Conservation (phyloP, 1,140 invertebrate species). For the Meloidogyne floridensis region DNA sequence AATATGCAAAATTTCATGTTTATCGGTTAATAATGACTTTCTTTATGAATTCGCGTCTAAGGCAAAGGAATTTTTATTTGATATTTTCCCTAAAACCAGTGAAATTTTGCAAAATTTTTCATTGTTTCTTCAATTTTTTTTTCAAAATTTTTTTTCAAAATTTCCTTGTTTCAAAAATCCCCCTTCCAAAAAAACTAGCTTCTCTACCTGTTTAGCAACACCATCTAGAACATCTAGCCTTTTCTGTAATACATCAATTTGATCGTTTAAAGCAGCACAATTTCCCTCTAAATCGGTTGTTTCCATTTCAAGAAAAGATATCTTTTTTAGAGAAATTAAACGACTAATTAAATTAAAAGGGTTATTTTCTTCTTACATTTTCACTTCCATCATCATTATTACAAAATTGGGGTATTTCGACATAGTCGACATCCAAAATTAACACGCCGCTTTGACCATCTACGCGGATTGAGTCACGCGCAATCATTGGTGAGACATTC, state of each 20-base stretch:
- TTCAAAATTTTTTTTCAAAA: not conserved
- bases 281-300: slow-evolving; percentile 50
- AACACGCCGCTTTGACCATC: slow-evolving; percentile 47
- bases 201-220: slow-evolving; percentile 54
- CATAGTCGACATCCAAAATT: slow-evolving; percentile 60
- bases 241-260: slow-evolving; percentile 57
- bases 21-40: too few species aligned
- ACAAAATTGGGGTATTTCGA: slow-evolving; percentile 46
- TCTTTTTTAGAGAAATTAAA: slow-evolving; percentile 34
- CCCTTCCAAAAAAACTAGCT: too few species aligned
- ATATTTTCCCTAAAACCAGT: not conserved
- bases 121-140: too few species aligned
- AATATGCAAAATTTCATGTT: too few species aligned
- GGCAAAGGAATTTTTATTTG: too few species aligned
- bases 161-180: too few species aligned
- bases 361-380: slow-evolving; percentile 4
- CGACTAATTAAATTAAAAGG: not conserved
- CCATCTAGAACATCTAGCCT: slow-evolving; percentile 62
- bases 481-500: slow-evolving; percentile 61
- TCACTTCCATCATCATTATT: slow-evolving; percentile 19
- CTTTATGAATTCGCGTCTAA: too few species aligned
- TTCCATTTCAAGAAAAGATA: slow-evolving; percentile 50
- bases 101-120: not conserved
- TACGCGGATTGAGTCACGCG: slow-evolving; percentile 60
- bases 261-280: slow-evolving; percentile 50